Base-by-base conservation (phyloP, 1,140 invertebrate species). In the Hydropsyche tenuis region DNA sequence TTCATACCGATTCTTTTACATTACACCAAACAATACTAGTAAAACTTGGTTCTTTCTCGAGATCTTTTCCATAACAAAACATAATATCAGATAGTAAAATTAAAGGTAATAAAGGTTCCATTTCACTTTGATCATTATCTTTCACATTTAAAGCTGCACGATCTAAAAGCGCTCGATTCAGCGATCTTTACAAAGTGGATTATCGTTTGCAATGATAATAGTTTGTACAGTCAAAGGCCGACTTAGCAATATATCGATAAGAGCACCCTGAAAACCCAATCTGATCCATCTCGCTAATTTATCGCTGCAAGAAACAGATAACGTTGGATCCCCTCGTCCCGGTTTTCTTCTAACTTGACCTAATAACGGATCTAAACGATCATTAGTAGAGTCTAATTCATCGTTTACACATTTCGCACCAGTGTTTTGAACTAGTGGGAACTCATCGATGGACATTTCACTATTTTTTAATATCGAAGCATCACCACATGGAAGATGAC, bases 241-340 rank as follows among this genome's bases (percentile, higher is more conserved):
- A 0, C 81, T 69, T 63, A 97, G 82, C 20, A 97, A 82, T 46
- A 90, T 80, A 75, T 89, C 89, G 56, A 97, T 80, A 23, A 97
- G 81, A 7, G 92, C 88, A 45, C 96, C 96, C 83, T 94, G 91
- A 45, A 95, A 80, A 1, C 96, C 96, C 48, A 96, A 78, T 73
- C 93, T 83, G 81, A 92, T 91, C 96, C 96, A 98, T 73, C 91
- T 90, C 6, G 94, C 89, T 1, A 98, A 85, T 87, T 98, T 98
- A 84, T 98, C 96, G 82, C 94, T 97, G 82, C 96, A 98, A 0
- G 94, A 96, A 74, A 97, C 89, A 46, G 94, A 96, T 12, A 93
- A 80, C 1, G 96, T 98, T 51, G 90, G 90, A 81, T 96, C 92
- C 0, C 96, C 96, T 80, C 95, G 85, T 0, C 96, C 96, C 51